A percentile compares a stretch with the other conserved stretches of the same genome.
phyloP scores from a whole-genome alignment of 2,113 vertebrate species.

The Camelus bactrianus region DNA sequence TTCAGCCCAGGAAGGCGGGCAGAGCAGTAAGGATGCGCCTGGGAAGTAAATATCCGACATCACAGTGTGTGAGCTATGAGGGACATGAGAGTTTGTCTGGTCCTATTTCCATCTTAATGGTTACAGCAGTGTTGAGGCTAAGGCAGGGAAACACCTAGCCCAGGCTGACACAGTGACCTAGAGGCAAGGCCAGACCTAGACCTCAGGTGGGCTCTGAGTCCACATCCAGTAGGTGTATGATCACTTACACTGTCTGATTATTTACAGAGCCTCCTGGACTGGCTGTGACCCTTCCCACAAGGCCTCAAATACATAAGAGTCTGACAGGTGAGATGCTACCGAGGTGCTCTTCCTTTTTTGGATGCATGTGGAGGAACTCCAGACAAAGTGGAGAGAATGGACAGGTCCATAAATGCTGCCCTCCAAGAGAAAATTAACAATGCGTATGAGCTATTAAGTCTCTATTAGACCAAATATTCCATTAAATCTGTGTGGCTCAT shows the following conservation, averaged over 20 bases:
- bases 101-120: background rate
- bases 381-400: background rate
- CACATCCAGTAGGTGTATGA: background rate
- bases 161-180: background rate
- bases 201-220: background rate
- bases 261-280: background rate
- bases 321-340: background rate
- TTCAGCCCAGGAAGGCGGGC: too few species aligned
- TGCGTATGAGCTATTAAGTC: background rate
- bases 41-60: background rate
- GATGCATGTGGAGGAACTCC: background rate
- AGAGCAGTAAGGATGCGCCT: background rate
- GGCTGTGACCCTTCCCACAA: background rate
- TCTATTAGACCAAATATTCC: background rate
- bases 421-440: background rate
- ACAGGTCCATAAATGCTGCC: background rate
- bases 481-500: background rate
- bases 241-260: background rate
- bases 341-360: background rate
- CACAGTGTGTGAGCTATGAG: background rate
- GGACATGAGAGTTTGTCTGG: background rate
- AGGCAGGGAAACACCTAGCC: background rate
- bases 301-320: background rate
- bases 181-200: background rate
- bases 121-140: background rate